Base-by-base conservation (phyloP, 2,888 invertebrate genomes). In the Ischnus inquisitorius region DNA sequence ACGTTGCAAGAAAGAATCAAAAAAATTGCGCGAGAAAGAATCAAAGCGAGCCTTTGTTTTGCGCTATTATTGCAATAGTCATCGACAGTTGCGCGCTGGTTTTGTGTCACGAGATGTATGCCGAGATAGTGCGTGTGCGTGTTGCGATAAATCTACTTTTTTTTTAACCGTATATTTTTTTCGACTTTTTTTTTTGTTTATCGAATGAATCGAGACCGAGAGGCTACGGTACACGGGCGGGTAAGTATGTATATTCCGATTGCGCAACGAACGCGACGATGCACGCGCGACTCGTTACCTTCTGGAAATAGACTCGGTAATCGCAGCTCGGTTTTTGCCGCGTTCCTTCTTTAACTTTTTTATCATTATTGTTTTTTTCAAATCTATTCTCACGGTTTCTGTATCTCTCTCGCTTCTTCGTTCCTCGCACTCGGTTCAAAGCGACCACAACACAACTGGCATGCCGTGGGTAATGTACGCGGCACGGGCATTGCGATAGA, bases 221-320 rank as follows among this genome's bases (percentile, higher is more conserved):
- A 75, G 76, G 57, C 79, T 65, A 64, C 34, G 34, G 34, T 54
- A 28, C 34, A 16, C 67, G 34, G 64, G 25, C 43, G 60, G 60
- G 41, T 41, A 60, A 60, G 39, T 77, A 62, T 34, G 72, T 74
- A 76, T 82, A 79, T 82, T 81, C 80, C 86, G 82, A 84, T 86
- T 86, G 86, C 82, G 84, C 78, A 86, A 86, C 75, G 62, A 71
- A 72, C 83, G 62, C 34, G 60, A 68, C 69, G 72, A 80, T 83
- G 69, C 79, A 79, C 79, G 82, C 83, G 76, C 68, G 62, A 65
- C 80, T 77, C 83, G 68, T 80, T 84, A 84, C 80, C 64, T 57
- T 84, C 85, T 83, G 71, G 62, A 86, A 86, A 86, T 85, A 85
- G 84, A 80, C 34, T 85, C 79, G 57, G 67, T 83, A 85, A 85